Conservation (phyloP, 1,140 invertebrate species). For the Cydia splendana region DNA sequence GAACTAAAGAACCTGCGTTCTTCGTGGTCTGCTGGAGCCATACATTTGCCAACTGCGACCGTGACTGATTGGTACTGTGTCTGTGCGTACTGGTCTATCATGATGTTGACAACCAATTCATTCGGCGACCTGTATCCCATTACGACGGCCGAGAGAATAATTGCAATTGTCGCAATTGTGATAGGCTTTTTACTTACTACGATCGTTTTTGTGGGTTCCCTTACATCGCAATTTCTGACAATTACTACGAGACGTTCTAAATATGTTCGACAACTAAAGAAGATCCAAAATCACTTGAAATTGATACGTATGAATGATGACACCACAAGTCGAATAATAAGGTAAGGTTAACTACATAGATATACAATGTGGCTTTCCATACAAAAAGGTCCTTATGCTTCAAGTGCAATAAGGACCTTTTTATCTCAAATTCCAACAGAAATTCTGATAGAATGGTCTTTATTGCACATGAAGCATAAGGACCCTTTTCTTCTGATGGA, state of each 20-base stretch:
- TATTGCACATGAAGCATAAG: too few relatives aligned
- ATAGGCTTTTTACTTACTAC: constrained; percentile 71
- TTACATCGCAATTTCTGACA: constrained; percentile 74
- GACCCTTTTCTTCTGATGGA: too few relatives aligned
- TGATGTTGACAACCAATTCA: constrained; percentile 71
- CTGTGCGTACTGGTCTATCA: constrained; percentile 68
- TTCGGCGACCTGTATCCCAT: constrained; percentile 72
- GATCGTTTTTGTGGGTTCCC: constrained; percentile 69
- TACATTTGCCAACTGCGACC: constrained; percentile 65
- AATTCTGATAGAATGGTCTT: too few relatives aligned
- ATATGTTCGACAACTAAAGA: constrained; percentile 66
- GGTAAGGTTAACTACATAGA: constrained; percentile 43
- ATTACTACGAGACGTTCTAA: constrained; percentile 67
- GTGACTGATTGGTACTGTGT: constrained; percentile 72
- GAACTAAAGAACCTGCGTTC: constrained; percentile 58
- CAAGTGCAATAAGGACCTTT: too few relatives aligned
- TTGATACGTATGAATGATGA: constrained; percentile 67
- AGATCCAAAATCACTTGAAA: constrained; percentile 66
- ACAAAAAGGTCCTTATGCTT: too few relatives aligned
- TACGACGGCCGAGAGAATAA: constrained; percentile 63
- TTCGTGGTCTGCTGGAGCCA: constrained; percentile 63
- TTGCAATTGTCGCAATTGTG: constrained; percentile 61
- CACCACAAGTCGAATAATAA: constrained; percentile 68
- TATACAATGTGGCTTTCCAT: too few relatives aligned
- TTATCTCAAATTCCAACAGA: too few relatives aligned